These are phyloP conservation scores for Prosopocoilus inquinatus DNA, from an alignment of 2,888 invertebrate species.

Conservation along the genomic window DNA sequence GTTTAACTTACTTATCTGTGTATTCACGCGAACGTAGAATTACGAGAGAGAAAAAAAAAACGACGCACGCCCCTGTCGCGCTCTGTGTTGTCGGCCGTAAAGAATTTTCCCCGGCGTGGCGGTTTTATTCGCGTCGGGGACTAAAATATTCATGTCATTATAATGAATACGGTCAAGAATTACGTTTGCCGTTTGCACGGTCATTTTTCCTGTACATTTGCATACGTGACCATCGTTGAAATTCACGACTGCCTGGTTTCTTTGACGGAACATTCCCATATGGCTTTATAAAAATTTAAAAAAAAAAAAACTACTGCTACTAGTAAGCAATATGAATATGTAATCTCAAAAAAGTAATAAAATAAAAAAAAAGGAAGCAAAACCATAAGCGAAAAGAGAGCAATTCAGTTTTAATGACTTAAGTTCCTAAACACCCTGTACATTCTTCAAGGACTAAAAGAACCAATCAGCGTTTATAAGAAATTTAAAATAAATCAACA, in stretches of 20 bases:
- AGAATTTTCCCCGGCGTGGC: neutral
- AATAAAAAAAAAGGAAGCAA: too few species aligned
- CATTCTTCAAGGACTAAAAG: too few species aligned
- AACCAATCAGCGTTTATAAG: too few species aligned
- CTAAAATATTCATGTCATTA: conserved; percentile 8
- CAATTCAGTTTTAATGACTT: too few species aligned
- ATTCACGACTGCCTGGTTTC: neutral
- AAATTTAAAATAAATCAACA: too few species aligned
- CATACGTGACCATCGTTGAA: neutral
- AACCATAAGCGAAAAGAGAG: too few species aligned
- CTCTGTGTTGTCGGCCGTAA: neutral
- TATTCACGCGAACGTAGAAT: neutral
- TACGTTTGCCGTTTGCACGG: neutral
- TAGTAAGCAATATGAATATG: too few species aligned
- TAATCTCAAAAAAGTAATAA: too few species aligned
- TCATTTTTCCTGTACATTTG: conserved; percentile 1
- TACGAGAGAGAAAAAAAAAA: neutral
- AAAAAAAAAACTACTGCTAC: too few species aligned
- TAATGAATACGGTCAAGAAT: conserved; percentile 11
- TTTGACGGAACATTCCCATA: too few species aligned
- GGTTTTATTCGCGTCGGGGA: conserved; percentile 5
- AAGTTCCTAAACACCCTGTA: too few species aligned
- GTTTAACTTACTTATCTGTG: neutral
- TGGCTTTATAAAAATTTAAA: too few species aligned
- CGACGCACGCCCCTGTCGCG: neutral